Base-by-base conservation (phyloP, 2,888 invertebrate genomes). In the Gortyna flavago region DNA sequence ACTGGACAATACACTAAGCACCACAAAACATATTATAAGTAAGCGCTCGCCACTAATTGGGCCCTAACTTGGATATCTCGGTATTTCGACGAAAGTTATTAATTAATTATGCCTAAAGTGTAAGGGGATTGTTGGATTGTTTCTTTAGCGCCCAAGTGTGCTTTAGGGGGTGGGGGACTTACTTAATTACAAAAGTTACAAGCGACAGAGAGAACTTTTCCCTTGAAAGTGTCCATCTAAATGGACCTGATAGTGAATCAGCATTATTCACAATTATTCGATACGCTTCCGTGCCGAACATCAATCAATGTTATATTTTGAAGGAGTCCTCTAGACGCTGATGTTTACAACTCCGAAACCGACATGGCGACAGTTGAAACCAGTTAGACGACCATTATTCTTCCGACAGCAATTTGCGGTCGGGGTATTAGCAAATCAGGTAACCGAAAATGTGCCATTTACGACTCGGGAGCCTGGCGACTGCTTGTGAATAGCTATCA, bases 1-100 rank as follows among this genome's bases (percentile, higher is more conserved):
- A 94, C 93, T 93, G 93, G 93, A 96, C 96, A 96, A 96, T 96
- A 92, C 93, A 87, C 90, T 85, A 89, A 90, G 91, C 86, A 69
- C 65, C 25, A 72, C 32, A 25, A 69, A 44, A 82, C 83, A 76
- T n/a, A n/a, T n/a, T n/a, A n/a, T 83, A 82, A 85, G 83, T 77
- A 82, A 72, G 87, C 87, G 89, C 88, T 92, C 90, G 91, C 87
- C 91, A 90, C 93, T 96, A 96, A 96, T 96, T 96, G 94, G 92
- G 89, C 88, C 95, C 95, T 92, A 94, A 95, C 91, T 92, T 93
- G 95, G 95, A 87, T 86, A 90, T 89, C 86, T 77, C 77, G 80
- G 84, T 75, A 84, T 87, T 87, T 84, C 77, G 75, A 73, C 71
- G 85, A 89, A 87, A 86, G 79, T 88, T 88, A 85, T 76, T 87